These are phyloP conservation scores for Panthera tigris DNA, from an alignment of 2,113 vertebrate genomes.

Conservation along the genomic window DNA sequence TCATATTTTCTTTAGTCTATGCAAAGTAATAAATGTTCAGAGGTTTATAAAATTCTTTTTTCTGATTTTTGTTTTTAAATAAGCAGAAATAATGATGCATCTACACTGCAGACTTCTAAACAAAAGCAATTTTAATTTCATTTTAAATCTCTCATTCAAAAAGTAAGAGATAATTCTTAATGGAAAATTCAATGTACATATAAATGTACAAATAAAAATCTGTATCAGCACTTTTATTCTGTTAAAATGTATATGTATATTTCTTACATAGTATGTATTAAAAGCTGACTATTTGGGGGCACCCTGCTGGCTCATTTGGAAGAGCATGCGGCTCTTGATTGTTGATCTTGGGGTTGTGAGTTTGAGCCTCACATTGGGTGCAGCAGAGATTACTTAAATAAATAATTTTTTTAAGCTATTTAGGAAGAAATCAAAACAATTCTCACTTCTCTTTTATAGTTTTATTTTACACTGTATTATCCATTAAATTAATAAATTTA, in stretches of 20 bases:
- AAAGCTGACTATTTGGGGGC: neutral
- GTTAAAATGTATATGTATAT: neutral
- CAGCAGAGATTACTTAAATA: neutral
- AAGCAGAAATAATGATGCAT: neutral
- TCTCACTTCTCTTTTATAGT: neutral
- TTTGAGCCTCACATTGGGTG: neutral
- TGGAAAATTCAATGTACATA: neutral
- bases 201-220: neutral
- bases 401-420: neutral
- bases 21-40: neutral
- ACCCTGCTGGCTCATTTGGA: neutral
- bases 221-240: neutral
- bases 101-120: neutral
- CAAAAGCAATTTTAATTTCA: constrained; percentile 6
- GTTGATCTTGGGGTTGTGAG: neutral
- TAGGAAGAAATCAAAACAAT: neutral
- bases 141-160: constrained; percentile 15
- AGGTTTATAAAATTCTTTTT: neutral
- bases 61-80: neutral
- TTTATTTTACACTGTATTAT: neutral
- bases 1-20: neutral
- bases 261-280: neutral
- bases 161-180: neutral
- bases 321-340: neutral
- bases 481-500: neutral